A percentile compares a stretch with the other conserved stretches of the same genome.
phyloP scores from a whole-genome alignment of 2,113 vertebrate species.

The Suncus etruscus region DNA sequence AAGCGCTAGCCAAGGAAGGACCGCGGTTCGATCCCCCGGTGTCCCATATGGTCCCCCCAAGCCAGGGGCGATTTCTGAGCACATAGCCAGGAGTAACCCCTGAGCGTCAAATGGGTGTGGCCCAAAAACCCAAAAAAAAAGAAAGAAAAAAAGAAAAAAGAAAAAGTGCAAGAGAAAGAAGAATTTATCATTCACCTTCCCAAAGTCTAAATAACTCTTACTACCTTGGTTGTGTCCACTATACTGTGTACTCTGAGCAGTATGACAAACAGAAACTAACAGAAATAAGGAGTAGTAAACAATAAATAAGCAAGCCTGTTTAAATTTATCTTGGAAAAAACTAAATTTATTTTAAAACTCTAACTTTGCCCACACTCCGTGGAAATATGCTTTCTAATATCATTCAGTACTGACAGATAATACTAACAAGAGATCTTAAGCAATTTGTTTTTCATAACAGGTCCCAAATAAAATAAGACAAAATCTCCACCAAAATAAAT shows the following conservation, averaged over 20 bases:
- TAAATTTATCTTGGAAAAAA: conserved; percentile 20
- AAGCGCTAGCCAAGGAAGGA: too few relatives aligned
- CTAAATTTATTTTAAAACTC: neutral
- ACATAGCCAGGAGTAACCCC: too few relatives aligned
- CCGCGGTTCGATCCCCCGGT: too few relatives aligned
- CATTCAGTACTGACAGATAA: conserved; percentile 49
- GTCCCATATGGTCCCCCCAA: too few relatives aligned
- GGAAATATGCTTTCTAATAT: conserved; percentile 15
- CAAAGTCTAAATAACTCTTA: conserved; percentile 32
- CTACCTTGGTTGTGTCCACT: conserved; percentile 13
- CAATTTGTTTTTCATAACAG: conserved; percentile 48
- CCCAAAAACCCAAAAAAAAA: too few relatives aligned
- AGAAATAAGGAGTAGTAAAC: neutral
- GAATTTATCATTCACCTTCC: neutral
- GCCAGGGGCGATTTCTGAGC: too few relatives aligned
- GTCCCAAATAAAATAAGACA: conserved; percentile 13
- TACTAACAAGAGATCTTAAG: conserved; percentile 44
- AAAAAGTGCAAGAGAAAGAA: too few relatives aligned
- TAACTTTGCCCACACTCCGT: neutral
- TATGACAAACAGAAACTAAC: conserved; percentile 53
- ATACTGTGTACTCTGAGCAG: neutral
- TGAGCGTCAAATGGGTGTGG: too few relatives aligned
- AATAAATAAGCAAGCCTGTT: conserved; percentile 50
- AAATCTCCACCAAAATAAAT: too few relatives aligned
- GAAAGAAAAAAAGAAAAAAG: neutral